Base-by-base conservation (phyloP, 2,113 vertebrate species). In the Melanotaenia duboulayi region DNA sequence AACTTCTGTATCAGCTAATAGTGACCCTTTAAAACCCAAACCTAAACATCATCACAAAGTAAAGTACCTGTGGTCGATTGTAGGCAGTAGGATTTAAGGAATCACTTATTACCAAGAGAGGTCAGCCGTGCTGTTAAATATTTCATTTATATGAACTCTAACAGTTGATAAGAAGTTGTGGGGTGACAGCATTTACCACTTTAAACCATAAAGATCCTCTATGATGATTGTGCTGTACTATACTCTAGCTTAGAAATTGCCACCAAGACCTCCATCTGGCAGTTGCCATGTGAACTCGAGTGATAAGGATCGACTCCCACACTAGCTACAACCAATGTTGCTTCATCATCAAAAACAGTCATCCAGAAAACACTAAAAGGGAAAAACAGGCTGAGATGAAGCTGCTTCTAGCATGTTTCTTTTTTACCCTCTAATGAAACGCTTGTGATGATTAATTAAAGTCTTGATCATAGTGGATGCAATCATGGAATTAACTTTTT, bases 251-350 rank as follows among this genome's bases (percentile, higher is more conserved):
- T 51, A 57, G 24, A 63, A 74, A 82, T 24, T 57, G 70, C 71
- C 63, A 84, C 60, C 76, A 69, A 60, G 61, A 78, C 65, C 70
- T 76, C 65, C 59, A 88, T 84, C 74, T 91, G 83, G 87, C 56
- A 78, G 72, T 35, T 71, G 66, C 68, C 83, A 61, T 83, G 86
- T 82, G 85, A 91, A 89, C 71, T 13, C 0, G 2, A 73, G 64
- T 4, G 89, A 93, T 93, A 90, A 78, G 60, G 37, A 92, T 89
- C 81, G 1, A 58, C 82, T 91, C 88, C 79, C 82, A 85, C 78
- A 63, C 66, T 76, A 78, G 83, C 69, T 65, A 73, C 80, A 65
- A 79, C 46, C 11, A 51, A 68, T 84, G 70, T 60, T 73, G 66
- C 82, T 74, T 59, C 77, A 87, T 82, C 77, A 62, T 78, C 75